Conservation (phyloP, 1,140 invertebrate genomes). For the Drosophila nasuta region DNA sequence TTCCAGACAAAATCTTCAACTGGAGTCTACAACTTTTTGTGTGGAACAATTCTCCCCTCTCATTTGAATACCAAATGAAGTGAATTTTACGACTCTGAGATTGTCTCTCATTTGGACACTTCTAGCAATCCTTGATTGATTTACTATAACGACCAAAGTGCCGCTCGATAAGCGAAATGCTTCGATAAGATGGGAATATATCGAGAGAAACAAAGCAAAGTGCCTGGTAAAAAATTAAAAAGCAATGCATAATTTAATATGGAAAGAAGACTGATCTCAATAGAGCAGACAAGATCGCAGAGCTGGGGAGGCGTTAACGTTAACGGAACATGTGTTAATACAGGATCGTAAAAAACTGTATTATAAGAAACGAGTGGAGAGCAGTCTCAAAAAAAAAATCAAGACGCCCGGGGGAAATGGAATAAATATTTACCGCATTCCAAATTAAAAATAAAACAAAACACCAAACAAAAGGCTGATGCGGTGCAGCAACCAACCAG, state of each 20-base stretch:
- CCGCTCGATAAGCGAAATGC: conserved; percentile 51
- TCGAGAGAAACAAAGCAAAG: conserved; percentile 29
- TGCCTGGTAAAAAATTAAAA: conserved; percentile 58
- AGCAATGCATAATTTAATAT: conserved; percentile 30
- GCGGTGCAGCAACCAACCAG: conserved; percentile 31
- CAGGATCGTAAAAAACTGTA: conserved; percentile 62
- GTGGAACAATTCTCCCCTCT: neutral
- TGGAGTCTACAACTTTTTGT: neutral
- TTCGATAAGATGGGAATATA: conserved; percentile 27
- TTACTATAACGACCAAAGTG: conserved; percentile 55
- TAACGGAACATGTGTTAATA: conserved; percentile 74
- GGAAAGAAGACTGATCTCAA: conserved; percentile 39
- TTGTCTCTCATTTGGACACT: conserved; percentile 16
- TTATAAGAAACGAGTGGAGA: conserved; percentile 48
- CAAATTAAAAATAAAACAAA: conserved; percentile 73
- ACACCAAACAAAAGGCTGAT: conserved; percentile 43
- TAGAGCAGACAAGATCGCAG: conserved; percentile 2
- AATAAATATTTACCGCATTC: conserved; percentile 68
- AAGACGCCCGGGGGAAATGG: conserved; percentile 24
- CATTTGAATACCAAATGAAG: conserved; percentile 23
- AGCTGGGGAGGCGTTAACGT: conserved; percentile 20
- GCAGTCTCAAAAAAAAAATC: conserved; percentile 31
- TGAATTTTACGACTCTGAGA: conserved; percentile 3
- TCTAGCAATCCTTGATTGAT: conserved; percentile 58
- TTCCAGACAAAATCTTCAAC: neutral